Percentiles rank a stretch among this genome's conserved stretches.
phyloP scores from a whole-genome alignment of 2,797 vertebrate genomes.

The Aphelocoma californica region DNA sequence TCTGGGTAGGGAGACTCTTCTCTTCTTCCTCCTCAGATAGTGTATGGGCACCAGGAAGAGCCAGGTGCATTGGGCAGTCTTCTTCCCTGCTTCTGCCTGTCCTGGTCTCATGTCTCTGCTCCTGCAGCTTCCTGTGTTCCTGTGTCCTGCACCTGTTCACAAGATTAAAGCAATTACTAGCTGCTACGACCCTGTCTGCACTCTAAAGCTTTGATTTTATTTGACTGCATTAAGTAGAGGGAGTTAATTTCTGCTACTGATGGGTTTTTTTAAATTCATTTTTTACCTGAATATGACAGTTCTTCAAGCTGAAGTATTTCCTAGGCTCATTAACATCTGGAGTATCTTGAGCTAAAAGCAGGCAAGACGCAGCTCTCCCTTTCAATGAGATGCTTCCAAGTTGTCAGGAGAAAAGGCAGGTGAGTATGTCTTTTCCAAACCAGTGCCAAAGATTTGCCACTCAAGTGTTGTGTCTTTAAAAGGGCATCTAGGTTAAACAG shows the following conservation, averaged over 20 bases:
- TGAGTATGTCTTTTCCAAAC: background rate
- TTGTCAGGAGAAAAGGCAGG: background rate
- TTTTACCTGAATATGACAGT: background rate
- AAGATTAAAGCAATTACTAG: background rate
- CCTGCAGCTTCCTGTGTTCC: background rate
- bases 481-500: background rate
- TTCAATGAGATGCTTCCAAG: background rate
- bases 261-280: accelerated
- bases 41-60: background rate
- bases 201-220: background rate
- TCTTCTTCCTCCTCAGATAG: background rate
- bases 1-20: background rate
- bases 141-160: background rate
- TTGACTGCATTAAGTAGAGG: background rate
- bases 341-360: background rate
- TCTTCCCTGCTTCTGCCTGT: background rate
- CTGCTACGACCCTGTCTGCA: background rate
- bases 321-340: background rate
- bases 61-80: background rate
- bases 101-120: accelerated
- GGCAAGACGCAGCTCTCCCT: background rate
- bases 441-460: background rate
- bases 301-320: background rate
- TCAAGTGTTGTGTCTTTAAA: background rate
- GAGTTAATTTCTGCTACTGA: background rate